These are phyloP conservation scores for Oryzias dopingdopingensis DNA, from an alignment of 2,797 vertebrate species.

Conservation along the genomic window DNA sequence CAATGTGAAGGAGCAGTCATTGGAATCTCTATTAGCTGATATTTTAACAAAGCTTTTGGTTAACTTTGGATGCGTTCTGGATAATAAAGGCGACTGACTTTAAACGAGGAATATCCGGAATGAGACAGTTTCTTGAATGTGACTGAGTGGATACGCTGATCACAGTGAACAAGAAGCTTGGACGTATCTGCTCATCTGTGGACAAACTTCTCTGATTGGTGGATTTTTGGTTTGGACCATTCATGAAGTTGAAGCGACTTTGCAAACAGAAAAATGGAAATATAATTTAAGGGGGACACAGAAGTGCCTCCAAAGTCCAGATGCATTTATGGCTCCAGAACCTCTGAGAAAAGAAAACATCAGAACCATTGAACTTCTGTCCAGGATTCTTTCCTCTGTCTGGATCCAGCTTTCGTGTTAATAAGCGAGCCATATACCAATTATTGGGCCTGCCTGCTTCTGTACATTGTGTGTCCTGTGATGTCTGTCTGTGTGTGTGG, in stretches of 20 bases:
- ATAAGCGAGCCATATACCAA: slow-evolving; percentile 70
- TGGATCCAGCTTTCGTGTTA: slow-evolving; percentile 56
- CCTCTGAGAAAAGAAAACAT: not conserved
- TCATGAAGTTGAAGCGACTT: not conserved
- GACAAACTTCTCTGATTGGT: not conserved
- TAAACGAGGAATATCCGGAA: no score
- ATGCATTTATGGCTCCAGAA: not conserved
- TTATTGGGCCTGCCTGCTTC: slow-evolving; percentile 65
- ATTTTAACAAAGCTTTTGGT: not conserved
- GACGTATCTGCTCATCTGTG: not conserved
- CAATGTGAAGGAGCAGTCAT: not conserved
- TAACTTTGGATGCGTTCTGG: not conserved
- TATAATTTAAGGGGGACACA: not conserved
- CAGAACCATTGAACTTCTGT: slow-evolving; percentile 17
- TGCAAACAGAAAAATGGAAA: not conserved
- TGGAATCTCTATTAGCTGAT: not conserved
- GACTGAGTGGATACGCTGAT: not conserved
- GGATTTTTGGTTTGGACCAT: not conserved
- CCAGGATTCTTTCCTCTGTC: slow-evolving; percentile 28
- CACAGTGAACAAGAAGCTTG: not conserved
- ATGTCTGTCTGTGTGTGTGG: slow-evolving; percentile 31
- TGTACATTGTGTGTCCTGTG: slow-evolving; percentile 60
- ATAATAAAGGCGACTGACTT: not conserved
- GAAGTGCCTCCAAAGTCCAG: not conserved
- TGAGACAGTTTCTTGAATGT: not conserved